Evolutionary conservation across 2,797 vertebrate genomes (phyloP).

Genomic region (Momotus momota): DNA sequence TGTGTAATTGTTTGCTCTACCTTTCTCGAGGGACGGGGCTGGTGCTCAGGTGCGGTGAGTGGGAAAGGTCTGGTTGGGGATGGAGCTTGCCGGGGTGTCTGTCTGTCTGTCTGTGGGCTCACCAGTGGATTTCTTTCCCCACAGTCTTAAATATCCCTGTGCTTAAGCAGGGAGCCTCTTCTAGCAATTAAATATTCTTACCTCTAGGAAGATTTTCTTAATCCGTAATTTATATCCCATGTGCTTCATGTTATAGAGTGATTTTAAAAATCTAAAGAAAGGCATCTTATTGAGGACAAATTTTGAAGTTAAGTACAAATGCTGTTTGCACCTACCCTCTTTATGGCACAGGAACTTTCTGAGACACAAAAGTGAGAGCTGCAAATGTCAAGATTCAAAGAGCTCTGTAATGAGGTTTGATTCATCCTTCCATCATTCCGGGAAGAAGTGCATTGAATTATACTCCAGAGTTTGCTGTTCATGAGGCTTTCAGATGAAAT

Average conservation of each 20-base stretch:
- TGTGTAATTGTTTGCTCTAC: not conserved
- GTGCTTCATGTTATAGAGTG: not conserved
- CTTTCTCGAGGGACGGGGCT: not conserved
- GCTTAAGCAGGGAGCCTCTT: not conserved
- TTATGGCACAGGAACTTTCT: not conserved
- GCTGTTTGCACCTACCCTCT: not conserved
- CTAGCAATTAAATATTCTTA: not conserved
- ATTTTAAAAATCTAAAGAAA: not conserved
- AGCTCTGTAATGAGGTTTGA: not conserved
- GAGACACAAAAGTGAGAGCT: not conserved
- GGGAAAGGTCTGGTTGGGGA: not conserved
- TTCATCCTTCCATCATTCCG: slow-evolving; percentile 1
- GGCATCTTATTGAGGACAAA: not conserved
- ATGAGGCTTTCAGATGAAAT: not conserved
- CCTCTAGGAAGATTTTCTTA: not conserved
- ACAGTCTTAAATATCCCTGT: not conserved
- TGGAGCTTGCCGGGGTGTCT: not conserved
- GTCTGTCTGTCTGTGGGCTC: not conserved
- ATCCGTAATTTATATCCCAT: not conserved
- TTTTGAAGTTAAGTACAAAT: not conserved
- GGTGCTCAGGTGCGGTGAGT: accelerated
- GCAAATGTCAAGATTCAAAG: not conserved
- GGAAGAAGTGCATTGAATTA: not conserved
- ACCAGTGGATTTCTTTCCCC: not conserved
- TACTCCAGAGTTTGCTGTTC: not conserved